Conservation (phyloP, 1,140 invertebrate genomes). For the Caenorhabditis remanei region DNA sequence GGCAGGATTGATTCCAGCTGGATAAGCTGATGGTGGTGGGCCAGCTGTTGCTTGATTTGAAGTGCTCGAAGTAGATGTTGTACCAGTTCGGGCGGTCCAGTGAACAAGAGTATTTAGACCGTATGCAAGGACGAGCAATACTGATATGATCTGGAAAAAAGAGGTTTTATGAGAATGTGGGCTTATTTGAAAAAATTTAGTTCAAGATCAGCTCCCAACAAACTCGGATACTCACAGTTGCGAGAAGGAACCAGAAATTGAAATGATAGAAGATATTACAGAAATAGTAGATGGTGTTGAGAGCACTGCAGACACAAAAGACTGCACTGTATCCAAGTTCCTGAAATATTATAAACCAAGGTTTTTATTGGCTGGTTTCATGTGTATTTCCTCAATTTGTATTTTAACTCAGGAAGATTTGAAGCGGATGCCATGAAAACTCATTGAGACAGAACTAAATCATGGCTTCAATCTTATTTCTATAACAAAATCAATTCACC, state of each 20-base stretch:
- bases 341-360: neutral
- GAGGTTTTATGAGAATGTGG: neutral
- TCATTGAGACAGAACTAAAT: no score
- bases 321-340: constrained; percentile 13
- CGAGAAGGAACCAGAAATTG: constrained; percentile 37
- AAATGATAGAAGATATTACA: constrained; percentile 29
- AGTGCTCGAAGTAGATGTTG: neutral
- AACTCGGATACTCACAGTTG: neutral
- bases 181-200: no score
- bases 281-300: constrained; percentile 41
- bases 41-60: constrained; percentile 36
- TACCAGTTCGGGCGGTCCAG: neutral
- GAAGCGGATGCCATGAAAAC: no score
- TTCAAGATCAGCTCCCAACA: neutral
- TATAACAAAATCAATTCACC: no score
- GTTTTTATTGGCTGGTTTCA: no score
- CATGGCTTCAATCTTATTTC: no score
- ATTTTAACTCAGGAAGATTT: no score
- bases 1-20: constrained; percentile 25
- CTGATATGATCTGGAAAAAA: neutral
- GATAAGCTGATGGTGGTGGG: constrained; percentile 31
- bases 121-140: constrained; percentile 23
- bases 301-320: constrained; percentile 49
- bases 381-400: no score
- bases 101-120: neutral